phyloP scores from a whole-genome alignment of 2,888 invertebrate genomes.

The Cheilosia soror region DNA sequence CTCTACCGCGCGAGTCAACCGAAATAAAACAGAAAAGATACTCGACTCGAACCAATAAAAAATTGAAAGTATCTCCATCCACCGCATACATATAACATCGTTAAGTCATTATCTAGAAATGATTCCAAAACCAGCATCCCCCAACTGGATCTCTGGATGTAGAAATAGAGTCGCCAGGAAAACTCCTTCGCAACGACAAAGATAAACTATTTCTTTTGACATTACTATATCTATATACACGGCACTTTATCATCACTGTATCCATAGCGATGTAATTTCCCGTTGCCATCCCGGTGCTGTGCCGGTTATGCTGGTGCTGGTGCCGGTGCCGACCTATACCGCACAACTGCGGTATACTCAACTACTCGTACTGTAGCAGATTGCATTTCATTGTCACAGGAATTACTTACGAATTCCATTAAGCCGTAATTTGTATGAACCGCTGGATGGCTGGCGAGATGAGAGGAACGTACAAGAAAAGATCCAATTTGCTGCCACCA shows the following conservation, averaged over 20 bases:
- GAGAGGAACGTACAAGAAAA: slow-evolving; percentile 16
- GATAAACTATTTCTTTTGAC: slow-evolving; percentile 60
- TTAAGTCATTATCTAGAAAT: slow-evolving; percentile 72
- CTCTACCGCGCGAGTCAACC: slow-evolving; percentile 11
- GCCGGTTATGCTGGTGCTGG: not conserved
- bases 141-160: slow-evolving; percentile 27
- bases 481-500: slow-evolving; percentile 53
- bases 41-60: slow-evolving; percentile 38
- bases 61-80: slow-evolving; percentile 67
- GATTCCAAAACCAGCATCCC: slow-evolving; percentile 38
- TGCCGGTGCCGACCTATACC: slow-evolving; percentile 5
- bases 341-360: slow-evolving; percentile 31
- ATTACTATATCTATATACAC: slow-evolving; percentile 41
- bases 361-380: slow-evolving; percentile 52
- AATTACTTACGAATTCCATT: slow-evolving; percentile 73
- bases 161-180: slow-evolving; percentile 54
- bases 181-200: slow-evolving; percentile 29
- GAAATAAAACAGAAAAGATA: not conserved
- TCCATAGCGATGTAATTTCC: slow-evolving; percentile 50
- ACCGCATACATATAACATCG: slow-evolving; percentile 56
- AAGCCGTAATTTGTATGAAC: slow-evolving; percentile 67
- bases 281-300: slow-evolving; percentile 19
- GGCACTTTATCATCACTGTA: slow-evolving; percentile 30
- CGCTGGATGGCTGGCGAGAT: not conserved
- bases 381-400: slow-evolving; percentile 71